A percentile compares a stretch with the other conserved stretches of the same genome.
Evolutionary conservation across 2,797 vertebrate species (phyloP).

Genomic region (Ciconia nigra): DNA sequence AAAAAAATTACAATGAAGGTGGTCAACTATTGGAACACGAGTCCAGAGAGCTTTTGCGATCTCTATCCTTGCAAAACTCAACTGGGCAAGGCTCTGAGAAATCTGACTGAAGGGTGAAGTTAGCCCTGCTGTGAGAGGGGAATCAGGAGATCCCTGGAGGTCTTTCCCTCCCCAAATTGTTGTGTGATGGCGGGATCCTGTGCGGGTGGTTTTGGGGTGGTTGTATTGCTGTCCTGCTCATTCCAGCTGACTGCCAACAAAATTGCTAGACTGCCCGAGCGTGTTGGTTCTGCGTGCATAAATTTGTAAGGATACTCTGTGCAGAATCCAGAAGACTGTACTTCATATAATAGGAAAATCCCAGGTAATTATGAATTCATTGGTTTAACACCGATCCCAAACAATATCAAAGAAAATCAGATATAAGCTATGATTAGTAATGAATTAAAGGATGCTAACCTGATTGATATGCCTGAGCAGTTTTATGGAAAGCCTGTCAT

Average conservation of each 20-base stretch:
- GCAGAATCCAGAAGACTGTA: neutral
- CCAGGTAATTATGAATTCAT: conserved; percentile 11
- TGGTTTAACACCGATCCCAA: conserved; percentile 32
- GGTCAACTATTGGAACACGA: neutral
- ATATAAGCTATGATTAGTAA: conserved; percentile 28
- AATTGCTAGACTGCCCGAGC: neutral
- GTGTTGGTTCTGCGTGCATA: neutral
- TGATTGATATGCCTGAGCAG: conserved; percentile 43
- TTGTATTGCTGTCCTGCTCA: neutral
- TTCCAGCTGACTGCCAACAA: neutral
- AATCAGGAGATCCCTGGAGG: neutral
- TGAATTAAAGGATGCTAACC: conserved; percentile 39
- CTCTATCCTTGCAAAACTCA: neutral
- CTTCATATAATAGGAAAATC: neutral
- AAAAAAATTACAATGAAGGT: neutral
- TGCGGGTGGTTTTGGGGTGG: neutral
- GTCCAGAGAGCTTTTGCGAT: neutral
- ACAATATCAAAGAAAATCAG: conserved; percentile 30
- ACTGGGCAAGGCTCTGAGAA: neutral
- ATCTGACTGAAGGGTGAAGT: neutral
- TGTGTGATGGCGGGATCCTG: neutral
- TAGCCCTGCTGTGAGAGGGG: neutral
- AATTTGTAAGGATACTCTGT: neutral
- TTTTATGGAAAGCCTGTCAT: conserved; percentile 47
- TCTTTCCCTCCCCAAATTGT: neutral